Base-by-base conservation (phyloP, 37 sponge, comb jelly and placozoan genomes). In the Bolinopsis microptera region DNA sequence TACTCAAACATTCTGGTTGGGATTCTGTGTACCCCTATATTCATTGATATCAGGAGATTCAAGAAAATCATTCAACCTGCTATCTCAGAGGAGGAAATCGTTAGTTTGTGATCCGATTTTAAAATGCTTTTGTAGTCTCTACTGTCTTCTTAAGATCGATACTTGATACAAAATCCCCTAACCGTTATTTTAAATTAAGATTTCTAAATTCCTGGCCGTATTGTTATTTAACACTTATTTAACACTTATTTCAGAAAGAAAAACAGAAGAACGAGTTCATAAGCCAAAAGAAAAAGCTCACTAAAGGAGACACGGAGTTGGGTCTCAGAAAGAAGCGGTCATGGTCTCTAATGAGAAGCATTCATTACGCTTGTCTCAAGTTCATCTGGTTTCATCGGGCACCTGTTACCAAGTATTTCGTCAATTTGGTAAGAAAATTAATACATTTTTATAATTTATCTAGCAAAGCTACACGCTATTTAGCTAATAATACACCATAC, bases 401-500 rank as follows among this genome's bases (percentile, higher is more conserved):
- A n/a, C 74, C 74, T 70, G 74, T 70, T 22, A 70, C 74, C 25
- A 70, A 70, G 26, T 70, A 70, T 22, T 70, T 70, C 26, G 74
- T 70, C 16, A 9, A 70, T 22, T 70, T 70, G 74, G 74, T 70
- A n/a, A 70, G 74, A 24, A 2, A 48, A 5, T 48, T 48, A 48
- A 48, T 5, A 48, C 5, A 48, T 48, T 5, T 48, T 5, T 48
- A 18, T 48, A 13, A 18, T 48, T 48, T 13, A 48, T 48, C 61
- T 48, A n/a, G n/a, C n/a, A n/a, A n/a, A n/a, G n/a, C n/a, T n/a
- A n/a, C n/a, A n/a, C n/a, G n/a, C n/a, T n/a, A n/a, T n/a, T n/a
- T n/a, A n/a, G n/a, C n/a, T n/a, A n/a, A n/a, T n/a, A n/a, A n/a
- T n/a, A n/a, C n/a, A n/a, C n/a, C n/a, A n/a, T n/a, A n/a, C n/a